Conservation (phyloP, 2,888 invertebrate species). For the Cheilosia variabilis region DNA sequence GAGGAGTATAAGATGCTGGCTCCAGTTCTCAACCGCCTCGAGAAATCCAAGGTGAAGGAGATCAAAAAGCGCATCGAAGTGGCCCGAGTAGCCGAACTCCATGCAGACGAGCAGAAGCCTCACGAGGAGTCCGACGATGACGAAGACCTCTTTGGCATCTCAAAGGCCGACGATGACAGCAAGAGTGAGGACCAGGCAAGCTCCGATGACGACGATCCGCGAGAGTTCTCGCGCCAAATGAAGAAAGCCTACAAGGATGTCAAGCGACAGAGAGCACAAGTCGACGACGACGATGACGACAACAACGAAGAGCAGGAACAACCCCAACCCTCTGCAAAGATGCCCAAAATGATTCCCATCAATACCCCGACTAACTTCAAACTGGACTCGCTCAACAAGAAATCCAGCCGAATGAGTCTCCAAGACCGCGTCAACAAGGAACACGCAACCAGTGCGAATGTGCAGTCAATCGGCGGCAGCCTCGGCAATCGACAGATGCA, state of each 20-base stretch:
- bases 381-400: constrained; percentile 81
- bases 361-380: constrained; percentile 87
- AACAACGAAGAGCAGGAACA: constrained; percentile 78
- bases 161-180: constrained; percentile 80
- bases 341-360: constrained; percentile 86
- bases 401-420: constrained; percentile 83
- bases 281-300: constrained; percentile 79
- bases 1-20: constrained; percentile 95
- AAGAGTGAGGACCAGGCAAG: constrained; percentile 85
- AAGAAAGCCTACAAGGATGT: constrained; percentile 87
- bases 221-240: constrained; percentile 91
- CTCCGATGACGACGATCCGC: constrained; percentile 91
- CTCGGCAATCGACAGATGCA: constrained; percentile 92
- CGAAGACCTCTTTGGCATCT: constrained; percentile 82
- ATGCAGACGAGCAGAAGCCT: constrained; percentile 80
- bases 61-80: constrained; percentile 85
- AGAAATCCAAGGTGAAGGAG: constrained; percentile 88
- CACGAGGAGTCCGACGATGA: constrained; percentile 82
- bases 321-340: constrained; percentile 70
- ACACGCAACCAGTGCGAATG: constrained; percentile 81
- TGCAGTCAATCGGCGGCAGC: constrained; percentile 85
- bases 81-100: constrained; percentile 85
- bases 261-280: constrained; percentile 81
- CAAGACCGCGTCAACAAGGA: constrained; percentile 89
- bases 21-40: constrained; percentile 93